These are phyloP conservation scores for Balaeniceps rex DNA, from an alignment of 2,113 vertebrate species.

Conservation along the genomic window DNA sequence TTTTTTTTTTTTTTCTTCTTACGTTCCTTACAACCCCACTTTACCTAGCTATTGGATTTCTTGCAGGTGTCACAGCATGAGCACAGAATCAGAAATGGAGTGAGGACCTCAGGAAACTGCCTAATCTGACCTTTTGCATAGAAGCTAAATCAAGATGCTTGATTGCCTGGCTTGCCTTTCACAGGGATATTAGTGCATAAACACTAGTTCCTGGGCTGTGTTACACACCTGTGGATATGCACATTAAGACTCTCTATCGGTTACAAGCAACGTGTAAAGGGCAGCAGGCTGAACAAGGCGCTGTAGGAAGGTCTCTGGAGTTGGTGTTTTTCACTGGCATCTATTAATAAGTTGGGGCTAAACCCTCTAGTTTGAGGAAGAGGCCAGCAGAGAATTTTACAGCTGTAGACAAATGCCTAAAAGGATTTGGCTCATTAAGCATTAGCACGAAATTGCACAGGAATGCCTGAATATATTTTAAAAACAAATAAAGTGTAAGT, in stretches of 20 bases:
- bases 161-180: slow-evolving; percentile 1
- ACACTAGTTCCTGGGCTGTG: background rate
- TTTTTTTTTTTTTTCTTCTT: background rate
- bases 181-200: background rate
- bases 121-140: slow-evolving; percentile 35
- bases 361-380: slow-evolving; percentile 19
- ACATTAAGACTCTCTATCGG: background rate
- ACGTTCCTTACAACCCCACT: background rate
- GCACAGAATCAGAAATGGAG: background rate
- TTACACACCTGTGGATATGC: background rate
- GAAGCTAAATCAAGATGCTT: background rate
- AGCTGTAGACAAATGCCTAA: slow-evolving; percentile 23
- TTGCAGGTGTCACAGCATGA: background rate
- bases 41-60: background rate
- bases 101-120: background rate
- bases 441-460: background rate
- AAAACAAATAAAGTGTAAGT: slow-evolving; percentile 24
- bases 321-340: background rate
- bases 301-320: background rate
- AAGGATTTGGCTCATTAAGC: slow-evolving; percentile 42
- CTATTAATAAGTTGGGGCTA: slow-evolving; percentile 14
- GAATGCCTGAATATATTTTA: slow-evolving; percentile 10
- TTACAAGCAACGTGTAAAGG: slow-evolving; percentile 28
- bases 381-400: slow-evolving; percentile 28
- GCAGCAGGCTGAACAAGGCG: background rate